These are phyloP conservation scores for Gadus chalcogrammus DNA, from an alignment of 2,113 vertebrate genomes.

Conservation along the genomic window DNA sequence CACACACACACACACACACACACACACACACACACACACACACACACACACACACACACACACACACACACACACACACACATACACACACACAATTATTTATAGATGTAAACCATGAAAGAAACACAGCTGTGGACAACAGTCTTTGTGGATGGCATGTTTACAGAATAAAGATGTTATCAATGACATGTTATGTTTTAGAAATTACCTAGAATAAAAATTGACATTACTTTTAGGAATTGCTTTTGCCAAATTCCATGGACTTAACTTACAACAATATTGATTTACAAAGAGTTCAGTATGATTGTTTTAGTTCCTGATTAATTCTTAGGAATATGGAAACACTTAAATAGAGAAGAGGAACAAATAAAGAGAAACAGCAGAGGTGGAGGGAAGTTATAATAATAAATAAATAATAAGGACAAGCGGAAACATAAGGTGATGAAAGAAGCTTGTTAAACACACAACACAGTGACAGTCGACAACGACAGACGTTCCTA, in stretches of 20 bases:
- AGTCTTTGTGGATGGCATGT: slow-evolving; percentile 49
- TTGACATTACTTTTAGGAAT: no score
- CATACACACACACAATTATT: slow-evolving; percentile 6
- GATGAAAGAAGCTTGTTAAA: slow-evolving; percentile 49
- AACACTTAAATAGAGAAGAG: slow-evolving; percentile 53
- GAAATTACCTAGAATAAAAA: no score
- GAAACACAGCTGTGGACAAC: slow-evolving; percentile 56
- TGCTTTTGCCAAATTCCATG: neutral
- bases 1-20: slow-evolving; percentile 12
- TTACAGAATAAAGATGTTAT: slow-evolving; percentile 41
- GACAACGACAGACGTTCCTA: neutral
- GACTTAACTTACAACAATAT: neutral
- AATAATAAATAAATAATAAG: slow-evolving; percentile 43
- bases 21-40: neutral
- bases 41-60: no score
- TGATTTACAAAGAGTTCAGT: no score
- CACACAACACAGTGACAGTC: slow-evolving; percentile 27
- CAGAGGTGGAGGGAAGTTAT: slow-evolving; percentile 42
- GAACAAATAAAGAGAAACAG: slow-evolving; percentile 58
- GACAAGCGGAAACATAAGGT: slow-evolving; percentile 38
- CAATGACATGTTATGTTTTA: neutral
- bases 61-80: slow-evolving; percentile 2
- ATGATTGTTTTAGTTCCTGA: slow-evolving; percentile 49
- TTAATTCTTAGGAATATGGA: slow-evolving; percentile 48
- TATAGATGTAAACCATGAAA: slow-evolving; percentile 50